A percentile compares a stretch with the other conserved stretches of the same genome.
Conservation (phyloP, 2,113 vertebrate species). For the Synchiropus splendidus region DNA sequence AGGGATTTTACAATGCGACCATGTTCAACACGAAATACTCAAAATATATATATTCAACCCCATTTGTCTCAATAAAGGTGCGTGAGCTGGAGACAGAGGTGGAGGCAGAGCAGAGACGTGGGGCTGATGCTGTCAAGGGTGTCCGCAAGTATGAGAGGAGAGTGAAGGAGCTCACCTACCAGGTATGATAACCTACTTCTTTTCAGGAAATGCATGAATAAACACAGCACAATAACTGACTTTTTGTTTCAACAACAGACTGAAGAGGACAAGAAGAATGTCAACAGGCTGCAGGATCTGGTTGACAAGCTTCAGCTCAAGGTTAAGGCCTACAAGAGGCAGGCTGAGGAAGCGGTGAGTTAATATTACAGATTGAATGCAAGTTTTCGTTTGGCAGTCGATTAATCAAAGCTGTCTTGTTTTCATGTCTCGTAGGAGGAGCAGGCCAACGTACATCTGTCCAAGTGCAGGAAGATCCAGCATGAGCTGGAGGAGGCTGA, state of each 20-base stretch:
- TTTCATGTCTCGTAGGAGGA: no score
- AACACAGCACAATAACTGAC: background rate
- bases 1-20: background rate
- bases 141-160: constrained; percentile 59
- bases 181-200: constrained; percentile 18
- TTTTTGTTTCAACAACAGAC: constrained; percentile 22
- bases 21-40: background rate
- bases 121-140: constrained; percentile 48
- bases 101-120: constrained; percentile 49
- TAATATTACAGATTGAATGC: no score
- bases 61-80: constrained; percentile 23
- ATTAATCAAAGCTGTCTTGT: no score
- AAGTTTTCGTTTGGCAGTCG: no score
- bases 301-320: constrained; percentile 78
- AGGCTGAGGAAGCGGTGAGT: constrained; percentile 79
- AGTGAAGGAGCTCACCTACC: constrained; percentile 57
- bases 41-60: background rate
- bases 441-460: constrained; percentile 49
- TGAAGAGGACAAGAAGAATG: constrained; percentile 54
- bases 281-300: constrained; percentile 57
- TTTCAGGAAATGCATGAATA: background rate
- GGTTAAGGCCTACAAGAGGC: constrained; percentile 88
- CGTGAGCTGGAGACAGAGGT: constrained; percentile 46
- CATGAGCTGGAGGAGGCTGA: constrained; percentile 76
- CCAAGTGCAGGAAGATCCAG: constrained; percentile 69